Conservation (phyloP, 2,797 vertebrate species). For the Austrolebias charrua region DNA sequence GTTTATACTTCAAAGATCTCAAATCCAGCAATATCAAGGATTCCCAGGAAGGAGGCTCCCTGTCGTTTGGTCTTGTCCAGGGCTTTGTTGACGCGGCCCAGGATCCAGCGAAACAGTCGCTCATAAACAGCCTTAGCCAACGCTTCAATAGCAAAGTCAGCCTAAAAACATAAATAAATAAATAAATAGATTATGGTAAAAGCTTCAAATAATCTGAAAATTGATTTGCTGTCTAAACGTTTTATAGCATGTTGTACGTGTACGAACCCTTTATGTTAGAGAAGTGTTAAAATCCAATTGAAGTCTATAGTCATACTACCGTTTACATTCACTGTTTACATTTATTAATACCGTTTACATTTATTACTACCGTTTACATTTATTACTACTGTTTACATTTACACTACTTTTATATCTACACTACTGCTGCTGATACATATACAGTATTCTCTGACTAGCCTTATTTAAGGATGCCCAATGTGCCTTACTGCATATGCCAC, state of each 20-base stretch:
- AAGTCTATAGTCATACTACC: no score
- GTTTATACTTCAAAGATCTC: slow-evolving; percentile 93
- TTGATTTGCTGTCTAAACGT: neutral
- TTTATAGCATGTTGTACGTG: neutral
- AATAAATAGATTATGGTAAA: neutral
- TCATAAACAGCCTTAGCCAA: slow-evolving; percentile 95
- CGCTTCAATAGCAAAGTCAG: slow-evolving; percentile 93
- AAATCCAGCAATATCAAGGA: slow-evolving; percentile 97
- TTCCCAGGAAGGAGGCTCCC: slow-evolving; percentile 94
- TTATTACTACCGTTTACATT: no score
- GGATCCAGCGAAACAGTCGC: slow-evolving; percentile 94
- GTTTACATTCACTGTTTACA: no score
- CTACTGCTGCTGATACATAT: no score
- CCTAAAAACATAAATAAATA: slow-evolving; percentile 71
- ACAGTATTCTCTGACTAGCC: no score
- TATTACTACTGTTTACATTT: no score
- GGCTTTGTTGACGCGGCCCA: slow-evolving; percentile 91
- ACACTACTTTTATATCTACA: no score
- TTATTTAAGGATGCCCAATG: no score
- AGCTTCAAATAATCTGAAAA: neutral
- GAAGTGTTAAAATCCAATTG: no score
- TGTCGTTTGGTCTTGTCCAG: slow-evolving; percentile 96
- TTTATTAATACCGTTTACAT: no score
- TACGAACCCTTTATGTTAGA: no score
- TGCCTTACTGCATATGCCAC: no score